Percentiles rank a stretch among this genome's conserved stretches.
phyloP scores from a whole-genome alignment of 2,113 vertebrate genomes.

The Macrotis lagotis region DNA sequence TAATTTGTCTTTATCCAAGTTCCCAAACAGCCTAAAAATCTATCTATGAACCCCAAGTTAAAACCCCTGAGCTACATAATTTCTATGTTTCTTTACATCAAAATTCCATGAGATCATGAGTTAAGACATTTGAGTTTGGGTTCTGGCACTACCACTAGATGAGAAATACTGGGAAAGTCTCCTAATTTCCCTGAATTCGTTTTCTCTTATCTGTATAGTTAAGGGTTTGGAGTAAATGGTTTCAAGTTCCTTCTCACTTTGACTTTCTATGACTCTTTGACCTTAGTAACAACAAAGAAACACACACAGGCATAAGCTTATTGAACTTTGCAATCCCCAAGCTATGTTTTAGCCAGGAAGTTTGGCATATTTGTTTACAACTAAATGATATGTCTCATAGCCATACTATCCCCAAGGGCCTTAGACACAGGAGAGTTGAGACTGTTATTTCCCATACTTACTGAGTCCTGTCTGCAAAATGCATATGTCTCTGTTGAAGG shows the following conservation, averaged over 20 bases:
- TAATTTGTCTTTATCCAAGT: not conserved
- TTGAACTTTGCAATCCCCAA: not conserved
- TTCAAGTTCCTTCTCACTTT: not conserved
- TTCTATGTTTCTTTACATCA: not conserved
- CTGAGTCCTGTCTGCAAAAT: slow-evolving; percentile 82
- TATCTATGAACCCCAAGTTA: not conserved
- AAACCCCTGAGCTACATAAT: not conserved
- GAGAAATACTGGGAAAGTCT: not conserved
- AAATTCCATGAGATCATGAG: not conserved
- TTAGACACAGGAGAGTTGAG: not conserved
- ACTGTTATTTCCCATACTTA: slow-evolving; percentile 73
- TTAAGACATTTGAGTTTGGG: not conserved
- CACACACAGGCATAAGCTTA: not conserved
- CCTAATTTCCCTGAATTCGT: not conserved
- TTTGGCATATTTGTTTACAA: fast-evolving
- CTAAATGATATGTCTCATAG: fast-evolving
- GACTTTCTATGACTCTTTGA: not conserved
- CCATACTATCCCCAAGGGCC: fast-evolving
- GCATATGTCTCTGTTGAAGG: slow-evolving; percentile 86
- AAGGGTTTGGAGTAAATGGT: not conserved
- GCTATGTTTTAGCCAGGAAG: fast-evolving
- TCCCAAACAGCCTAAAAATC: not conserved
- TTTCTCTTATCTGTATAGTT: not conserved
- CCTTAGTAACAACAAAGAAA: not conserved
- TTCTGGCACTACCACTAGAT: not conserved